Base-by-base conservation (phyloP, 2,113 vertebrate genomes). In the Solea solea region DNA sequence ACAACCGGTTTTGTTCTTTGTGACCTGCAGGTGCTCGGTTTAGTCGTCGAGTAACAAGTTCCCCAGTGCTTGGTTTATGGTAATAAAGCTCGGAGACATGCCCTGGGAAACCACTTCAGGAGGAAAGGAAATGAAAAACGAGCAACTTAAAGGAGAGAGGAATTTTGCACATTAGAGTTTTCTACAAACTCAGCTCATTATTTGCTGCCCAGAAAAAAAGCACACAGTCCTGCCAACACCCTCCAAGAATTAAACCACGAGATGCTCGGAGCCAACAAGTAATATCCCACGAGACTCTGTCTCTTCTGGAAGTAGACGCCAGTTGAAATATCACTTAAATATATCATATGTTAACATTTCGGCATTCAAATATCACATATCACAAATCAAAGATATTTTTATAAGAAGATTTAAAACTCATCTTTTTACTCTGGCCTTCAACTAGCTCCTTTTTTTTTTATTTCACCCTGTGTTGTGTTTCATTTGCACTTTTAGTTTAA, bases 201-300 rank as follows among this genome's bases (percentile, higher is more conserved):
- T 65, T 41, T 55, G 67, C 53, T 53, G 59, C 74, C 69, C 63
- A 76, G 42, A 79, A 67, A 21, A 21, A 21, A 56, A 64, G 64
- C 52, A 48, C 15, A 2, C 45, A 56, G 52, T 7, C 28, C 53
- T 74, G 63, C 81, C 67, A 76, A 28, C 25, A 58, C 69, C 52
- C 67, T 54, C 50, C 42, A 9, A 59, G 53, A 78, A 62, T 78
- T 72, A 80, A 78, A 79, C 42, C 48, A 61, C 53, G 21, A 52
- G 53, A 82, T 58, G 49, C 61, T 80, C 28, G 66, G 46, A 69
- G 25, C 64, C 71, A 83, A 74, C 79, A 65, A 76, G 60, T 67
- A 74, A 76, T 73, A 75, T 80, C 81, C 77, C 80, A 28, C 45
- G 69, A 80, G 75, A 69, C 73, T 55, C 53, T 61, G 59, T 34